Conservation (phyloP, 2,797 vertebrate genomes). For the Sus cebifrons region DNA sequence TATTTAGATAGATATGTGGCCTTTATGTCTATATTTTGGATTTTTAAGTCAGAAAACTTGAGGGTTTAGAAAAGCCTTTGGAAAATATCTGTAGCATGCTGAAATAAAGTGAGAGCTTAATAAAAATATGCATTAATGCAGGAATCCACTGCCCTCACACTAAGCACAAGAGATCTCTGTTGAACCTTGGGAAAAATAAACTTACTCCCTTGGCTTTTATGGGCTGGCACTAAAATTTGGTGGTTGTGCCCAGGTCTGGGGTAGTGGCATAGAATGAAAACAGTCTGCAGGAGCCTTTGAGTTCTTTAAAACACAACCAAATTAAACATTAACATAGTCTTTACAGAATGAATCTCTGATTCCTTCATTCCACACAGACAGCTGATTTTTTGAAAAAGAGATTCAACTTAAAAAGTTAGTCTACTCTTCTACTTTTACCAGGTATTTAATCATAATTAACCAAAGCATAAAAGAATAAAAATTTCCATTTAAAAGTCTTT, state of each 20-base stretch:
- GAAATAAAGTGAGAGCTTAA: conserved; percentile 82
- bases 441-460: conserved; percentile 56
- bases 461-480: conserved; percentile 54
- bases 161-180: conserved; percentile 86
- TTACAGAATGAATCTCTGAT: conserved; percentile 73
- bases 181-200: conserved; percentile 86
- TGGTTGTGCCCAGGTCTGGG: conserved; percentile 72
- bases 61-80: conserved; percentile 73
- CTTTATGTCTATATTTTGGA: conserved; percentile 61
- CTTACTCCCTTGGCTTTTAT: conserved; percentile 72
- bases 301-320: conserved; percentile 81
- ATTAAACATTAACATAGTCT: conserved; percentile 84
- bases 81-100: conserved; percentile 81
- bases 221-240: conserved; percentile 78
- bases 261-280: conserved; percentile 75
- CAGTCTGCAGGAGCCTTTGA: conserved; percentile 73
- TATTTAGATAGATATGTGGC: conserved; percentile 58
- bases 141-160: conserved; percentile 71
- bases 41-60: conserved; percentile 72
- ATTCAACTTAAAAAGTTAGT: conserved; percentile 72
- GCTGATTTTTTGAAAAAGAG: conserved; percentile 71
- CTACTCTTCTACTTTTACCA: conserved; percentile 77
- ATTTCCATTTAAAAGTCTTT: conserved; percentile 62
- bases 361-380: conserved; percentile 71
- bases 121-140: conserved; percentile 85